A percentile compares a stretch with the other conserved stretches of the same genome.
Evolutionary conservation across 2,797 vertebrate genomes (phyloP).

Genomic region (Peromyscus aztecus): DNA sequence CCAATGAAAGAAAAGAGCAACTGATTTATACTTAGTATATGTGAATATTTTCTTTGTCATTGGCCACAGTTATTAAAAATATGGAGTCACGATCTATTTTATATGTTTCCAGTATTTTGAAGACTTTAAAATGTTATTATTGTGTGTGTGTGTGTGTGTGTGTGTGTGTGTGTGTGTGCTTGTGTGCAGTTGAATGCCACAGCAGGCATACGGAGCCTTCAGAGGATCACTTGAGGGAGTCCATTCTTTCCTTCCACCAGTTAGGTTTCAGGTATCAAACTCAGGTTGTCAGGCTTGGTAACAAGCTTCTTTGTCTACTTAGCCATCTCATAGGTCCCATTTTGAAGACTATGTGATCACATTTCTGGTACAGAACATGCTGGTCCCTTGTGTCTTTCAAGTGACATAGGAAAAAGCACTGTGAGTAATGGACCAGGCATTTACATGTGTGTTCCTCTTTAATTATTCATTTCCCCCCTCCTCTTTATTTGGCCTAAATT

Average conservation of each 20-base stretch:
- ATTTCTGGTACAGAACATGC: neutral
- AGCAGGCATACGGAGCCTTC: neutral
- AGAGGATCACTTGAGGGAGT: neutral
- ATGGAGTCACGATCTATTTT: neutral
- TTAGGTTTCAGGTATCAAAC: neutral
- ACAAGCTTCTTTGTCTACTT: neutral
- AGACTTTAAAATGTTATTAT: neutral
- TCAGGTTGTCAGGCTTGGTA: neutral
- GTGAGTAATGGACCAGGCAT: neutral
- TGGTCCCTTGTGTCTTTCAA: neutral
- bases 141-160: neutral
- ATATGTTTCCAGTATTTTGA: neutral
- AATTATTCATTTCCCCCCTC: neutral
- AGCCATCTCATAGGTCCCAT: neutral
- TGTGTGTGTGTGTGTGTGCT: neutral
- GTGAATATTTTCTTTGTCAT: constrained; percentile 48
- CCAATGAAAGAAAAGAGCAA: neutral
- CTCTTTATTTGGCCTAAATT: neutral
- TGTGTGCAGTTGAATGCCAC: neutral
- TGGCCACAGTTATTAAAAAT: constrained; percentile 49
- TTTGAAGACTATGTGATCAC: neutral
- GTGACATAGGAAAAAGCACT: neutral
- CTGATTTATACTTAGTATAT: neutral
- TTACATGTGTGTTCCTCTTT: neutral
- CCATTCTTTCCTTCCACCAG: neutral